Evolutionary conservation across 2,888 invertebrate species (phyloP).

Genomic region (Cordilura impudica): DNA sequence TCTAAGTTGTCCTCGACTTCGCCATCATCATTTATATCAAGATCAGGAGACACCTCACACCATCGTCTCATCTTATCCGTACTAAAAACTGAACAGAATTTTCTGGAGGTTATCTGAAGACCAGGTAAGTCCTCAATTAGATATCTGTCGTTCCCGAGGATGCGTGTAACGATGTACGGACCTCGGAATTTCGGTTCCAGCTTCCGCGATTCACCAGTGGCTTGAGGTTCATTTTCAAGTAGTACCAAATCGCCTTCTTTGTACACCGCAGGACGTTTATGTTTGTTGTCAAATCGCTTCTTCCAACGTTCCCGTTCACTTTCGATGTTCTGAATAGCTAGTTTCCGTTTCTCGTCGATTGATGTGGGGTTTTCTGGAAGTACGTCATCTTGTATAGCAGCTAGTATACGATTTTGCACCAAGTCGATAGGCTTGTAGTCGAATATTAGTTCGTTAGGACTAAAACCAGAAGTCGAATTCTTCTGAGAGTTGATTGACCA

Average conservation of each 20-base stretch:
- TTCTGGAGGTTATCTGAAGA: slow-evolving; percentile 35
- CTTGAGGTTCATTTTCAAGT: slow-evolving; percentile 35
- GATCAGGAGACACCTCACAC: slow-evolving; percentile 53
- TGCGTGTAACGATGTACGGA: slow-evolving; percentile 46
- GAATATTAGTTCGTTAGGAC: slow-evolving; percentile 62
- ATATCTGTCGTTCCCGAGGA: slow-evolving; percentile 57
- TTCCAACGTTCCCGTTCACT: slow-evolving; percentile 26
- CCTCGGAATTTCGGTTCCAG: slow-evolving; percentile 52
- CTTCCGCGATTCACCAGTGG: slow-evolving; percentile 61
- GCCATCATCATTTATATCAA: neutral
- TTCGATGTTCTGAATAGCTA: slow-evolving; percentile 17
- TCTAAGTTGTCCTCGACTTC: slow-evolving; percentile 48
- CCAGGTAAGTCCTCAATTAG: slow-evolving; percentile 58
- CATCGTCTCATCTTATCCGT: no score
- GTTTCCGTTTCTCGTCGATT: neutral
- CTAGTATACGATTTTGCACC: slow-evolving; percentile 32
- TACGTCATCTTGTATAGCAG: slow-evolving; percentile 41
- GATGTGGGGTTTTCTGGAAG: slow-evolving; percentile 5
- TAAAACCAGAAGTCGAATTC: slow-evolving; percentile 21
- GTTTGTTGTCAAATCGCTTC: slow-evolving; percentile 31
- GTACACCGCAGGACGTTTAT: slow-evolving; percentile 3
- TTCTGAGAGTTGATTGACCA: slow-evolving; percentile 1
- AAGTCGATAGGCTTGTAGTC: slow-evolving; percentile 38
- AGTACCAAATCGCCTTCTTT: slow-evolving; percentile 20
- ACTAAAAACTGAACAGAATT: slow-evolving; percentile 31